A percentile compares a stretch with the other conserved stretches of the same genome.
phyloP scores from a whole-genome alignment of 2,113 vertebrate species.

The Cinclus mexicanus region DNA sequence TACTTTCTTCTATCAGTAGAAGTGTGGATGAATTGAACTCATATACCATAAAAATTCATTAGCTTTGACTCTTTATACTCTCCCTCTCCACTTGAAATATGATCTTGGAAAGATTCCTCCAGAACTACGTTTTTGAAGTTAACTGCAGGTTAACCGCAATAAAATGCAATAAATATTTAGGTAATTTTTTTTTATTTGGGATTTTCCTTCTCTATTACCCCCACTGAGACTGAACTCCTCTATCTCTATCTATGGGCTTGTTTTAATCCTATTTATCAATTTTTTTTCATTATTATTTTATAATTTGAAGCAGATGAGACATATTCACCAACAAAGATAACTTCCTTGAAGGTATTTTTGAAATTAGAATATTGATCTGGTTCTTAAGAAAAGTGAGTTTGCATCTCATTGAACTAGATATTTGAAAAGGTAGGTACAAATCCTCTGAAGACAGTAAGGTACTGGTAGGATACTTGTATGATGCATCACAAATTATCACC shows the following conservation, averaged over 20 bases:
- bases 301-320: not conserved
- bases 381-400: not conserved
- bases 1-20: not conserved
- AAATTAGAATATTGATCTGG: not conserved
- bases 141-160: not conserved
- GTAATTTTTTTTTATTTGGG: not conserved
- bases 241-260: not conserved
- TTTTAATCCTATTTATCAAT: not conserved
- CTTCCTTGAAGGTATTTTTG: not conserved
- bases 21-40: not conserved
- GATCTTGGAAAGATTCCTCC: not conserved
- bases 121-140: not conserved
- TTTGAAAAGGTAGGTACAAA: not conserved
- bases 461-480: not conserved
- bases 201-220: not conserved
- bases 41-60: not conserved
- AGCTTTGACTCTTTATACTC: not conserved
- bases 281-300: not conserved
- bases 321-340: not conserved
- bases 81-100: not conserved
- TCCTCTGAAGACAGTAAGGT: not conserved
- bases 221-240: not conserved
- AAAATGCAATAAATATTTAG: slow-evolving; percentile 16
- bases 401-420: not conserved
- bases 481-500: not conserved